phyloP scores from a whole-genome alignment of 2,888 invertebrate genomes.

The Keiferia lycopersicella region DNA sequence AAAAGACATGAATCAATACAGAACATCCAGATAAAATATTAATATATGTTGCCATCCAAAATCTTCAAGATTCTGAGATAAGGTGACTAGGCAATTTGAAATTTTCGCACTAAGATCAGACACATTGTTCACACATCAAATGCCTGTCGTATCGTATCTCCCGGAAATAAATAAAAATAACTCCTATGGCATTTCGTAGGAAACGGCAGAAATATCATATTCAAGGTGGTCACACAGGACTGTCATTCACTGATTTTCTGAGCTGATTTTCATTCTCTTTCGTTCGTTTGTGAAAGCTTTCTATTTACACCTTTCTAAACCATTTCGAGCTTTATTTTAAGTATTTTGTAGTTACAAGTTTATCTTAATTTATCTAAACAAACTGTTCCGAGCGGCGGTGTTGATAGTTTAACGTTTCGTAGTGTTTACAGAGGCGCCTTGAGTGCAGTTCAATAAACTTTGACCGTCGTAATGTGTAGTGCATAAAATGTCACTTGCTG shows the following conservation, averaged over 20 bases:
- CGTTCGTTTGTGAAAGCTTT: slow-evolving; percentile 40
- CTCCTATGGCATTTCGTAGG: no score
- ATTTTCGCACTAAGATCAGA: no score
- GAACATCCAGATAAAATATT: no score
- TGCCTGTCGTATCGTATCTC: no score
- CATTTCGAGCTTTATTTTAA: slow-evolving; percentile 45
- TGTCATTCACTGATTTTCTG: slow-evolving; percentile 1
- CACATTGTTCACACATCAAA: no score
- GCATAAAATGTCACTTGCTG: slow-evolving; percentile 60
- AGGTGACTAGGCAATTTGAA: no score
- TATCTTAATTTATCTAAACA: slow-evolving; percentile 37
- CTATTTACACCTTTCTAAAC: slow-evolving; percentile 47
- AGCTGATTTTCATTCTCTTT: slow-evolving; percentile 35
- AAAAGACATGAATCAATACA: no score
- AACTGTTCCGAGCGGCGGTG: slow-evolving; percentile 39
- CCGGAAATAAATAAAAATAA: no score
- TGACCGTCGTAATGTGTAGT: slow-evolving; percentile 47
- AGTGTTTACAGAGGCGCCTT: slow-evolving; percentile 44
- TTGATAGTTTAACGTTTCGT: slow-evolving; percentile 43
- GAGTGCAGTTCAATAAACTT: slow-evolving; percentile 72
- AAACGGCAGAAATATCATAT: no score
- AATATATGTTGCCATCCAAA: no score
- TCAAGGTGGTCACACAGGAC: neutral
- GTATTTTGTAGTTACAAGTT: slow-evolving; percentile 41
- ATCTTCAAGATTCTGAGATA: no score